Evolutionary conservation across 2,113 vertebrate genomes (phyloP).

Genomic region (Crocuta crocuta): DNA sequence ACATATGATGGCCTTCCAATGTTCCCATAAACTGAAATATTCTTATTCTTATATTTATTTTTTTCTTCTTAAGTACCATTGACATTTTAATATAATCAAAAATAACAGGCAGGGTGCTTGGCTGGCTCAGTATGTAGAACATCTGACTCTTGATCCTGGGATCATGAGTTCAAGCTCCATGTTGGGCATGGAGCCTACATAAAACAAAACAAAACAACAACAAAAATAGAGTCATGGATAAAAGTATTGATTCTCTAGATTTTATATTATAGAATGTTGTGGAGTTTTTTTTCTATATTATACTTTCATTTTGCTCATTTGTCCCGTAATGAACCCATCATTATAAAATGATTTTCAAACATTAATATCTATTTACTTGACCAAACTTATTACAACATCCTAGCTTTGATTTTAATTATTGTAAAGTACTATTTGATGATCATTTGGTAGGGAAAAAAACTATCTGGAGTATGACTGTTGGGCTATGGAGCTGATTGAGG

Average conservation of each 20-base stretch:
- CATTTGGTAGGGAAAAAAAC: background rate
- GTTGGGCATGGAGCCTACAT: no score
- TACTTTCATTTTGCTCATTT: background rate
- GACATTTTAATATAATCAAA: conserved; percentile 36
- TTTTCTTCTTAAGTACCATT: background rate
- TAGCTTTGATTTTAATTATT: conserved; percentile 76
- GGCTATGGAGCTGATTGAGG: background rate
- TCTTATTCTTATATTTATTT: background rate
- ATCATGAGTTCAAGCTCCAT: no score
- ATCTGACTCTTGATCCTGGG: no score
- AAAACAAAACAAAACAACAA: no score
- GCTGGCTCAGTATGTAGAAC: no score
- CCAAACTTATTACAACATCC: conserved; percentile 27
- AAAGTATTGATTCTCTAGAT: background rate
- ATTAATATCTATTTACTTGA: conserved; percentile 50
- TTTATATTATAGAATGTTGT: background rate
- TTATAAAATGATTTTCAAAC: conserved; percentile 38
- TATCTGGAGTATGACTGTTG: conserved; percentile 54
- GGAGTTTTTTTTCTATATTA: background rate
- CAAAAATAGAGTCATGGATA: background rate
- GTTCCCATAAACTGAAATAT: background rate
- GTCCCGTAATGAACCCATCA: background rate
- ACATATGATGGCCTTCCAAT: background rate
- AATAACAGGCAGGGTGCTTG: background rate
- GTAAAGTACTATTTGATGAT: conserved; percentile 29